Base-by-base conservation (phyloP, 2,113 vertebrate species). In the Choloepus hoffmanni region DNA sequence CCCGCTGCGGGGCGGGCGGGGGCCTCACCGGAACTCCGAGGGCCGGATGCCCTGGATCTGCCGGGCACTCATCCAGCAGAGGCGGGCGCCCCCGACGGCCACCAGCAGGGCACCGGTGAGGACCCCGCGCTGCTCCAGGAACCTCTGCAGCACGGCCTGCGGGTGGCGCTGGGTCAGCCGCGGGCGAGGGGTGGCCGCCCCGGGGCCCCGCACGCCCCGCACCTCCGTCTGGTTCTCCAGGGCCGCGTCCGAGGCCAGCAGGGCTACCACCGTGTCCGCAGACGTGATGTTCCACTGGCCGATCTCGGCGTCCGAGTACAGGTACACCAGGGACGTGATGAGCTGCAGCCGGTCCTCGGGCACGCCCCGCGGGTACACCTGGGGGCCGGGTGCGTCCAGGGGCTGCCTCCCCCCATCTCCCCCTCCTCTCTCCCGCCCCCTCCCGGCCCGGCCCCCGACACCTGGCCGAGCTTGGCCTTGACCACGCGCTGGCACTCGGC, bases 391-490 rank as follows among this genome's bases (percentile, higher is more conserved):
- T 50, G 30, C 15, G 33, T 19, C 9, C 43, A 4, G 33, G n/a
- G 21, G 30, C 28, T 6, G 19, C 13, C 13, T 3, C 24, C 33
- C 2, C 26, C 36, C 10, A 33, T 13, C 30, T n/a, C 2, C 28
- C 18, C 15, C n/a, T 18, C 24, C 5, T 7, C 30, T n/a, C 2
- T 3, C 43, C 60, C 15, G 6, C 53, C 82, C 40, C 2, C 24
- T 4, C 43, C 18, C 43, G 28, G 12, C 40, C 28, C 24, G 2
- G 24, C 24, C 73, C 43, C 26, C 7, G 13, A 92, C 79, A 99
- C 98, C 98, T 97, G 92, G 1, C 95, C 30, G 24, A 99, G 89
- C 94, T 97, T 99, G 15, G 92, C 65, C 63, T 98, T 99, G 84
- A 98, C 0, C 0, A 97, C 86, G 0, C 0, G 0, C 15, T 65